Evolutionary conservation across 2,113 vertebrate genomes (phyloP).

Genomic region (Pseudorasbora parva): DNA sequence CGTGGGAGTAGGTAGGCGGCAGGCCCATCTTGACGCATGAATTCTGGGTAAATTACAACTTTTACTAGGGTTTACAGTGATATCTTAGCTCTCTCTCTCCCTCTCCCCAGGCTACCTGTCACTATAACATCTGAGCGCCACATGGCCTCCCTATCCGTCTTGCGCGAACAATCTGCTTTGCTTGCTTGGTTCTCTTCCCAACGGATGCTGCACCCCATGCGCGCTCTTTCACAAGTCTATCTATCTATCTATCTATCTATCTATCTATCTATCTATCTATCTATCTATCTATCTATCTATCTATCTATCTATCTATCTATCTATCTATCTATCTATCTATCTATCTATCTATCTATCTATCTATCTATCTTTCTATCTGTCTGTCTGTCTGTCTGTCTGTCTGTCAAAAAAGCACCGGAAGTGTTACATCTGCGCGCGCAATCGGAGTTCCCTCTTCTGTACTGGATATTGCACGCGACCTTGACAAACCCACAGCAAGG

Average conservation of each 20-base stretch:
- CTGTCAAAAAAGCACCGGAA: conserved; percentile 45
- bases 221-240: conserved; percentile 68
- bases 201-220: conserved; percentile 38
- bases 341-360: too few relatives aligned
- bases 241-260: background rate
- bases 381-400: background rate
- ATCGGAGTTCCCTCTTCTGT: conserved; percentile 69
- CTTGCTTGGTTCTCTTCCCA: conserved; percentile 66
- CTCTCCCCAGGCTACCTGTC: conserved; percentile 65
- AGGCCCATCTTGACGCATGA: conserved; percentile 23
- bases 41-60: conserved; percentile 13
- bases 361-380: too few relatives aligned
- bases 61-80: conserved; percentile 22
- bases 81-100: conserved; percentile 10
- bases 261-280: background rate
- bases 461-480: conserved; percentile 64
- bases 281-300: background rate
- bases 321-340: background rate
- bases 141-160: conserved; percentile 58
- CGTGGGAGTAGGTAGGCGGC: background rate
- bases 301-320: background rate
- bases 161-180: background rate
- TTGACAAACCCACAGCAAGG: conserved; percentile 63
- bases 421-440: conserved; percentile 67
- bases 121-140: conserved; percentile 73